These are phyloP conservation scores for Cyphomyrmex costatus DNA, from an alignment of 1,140 invertebrate species.

Conservation along the genomic window DNA sequence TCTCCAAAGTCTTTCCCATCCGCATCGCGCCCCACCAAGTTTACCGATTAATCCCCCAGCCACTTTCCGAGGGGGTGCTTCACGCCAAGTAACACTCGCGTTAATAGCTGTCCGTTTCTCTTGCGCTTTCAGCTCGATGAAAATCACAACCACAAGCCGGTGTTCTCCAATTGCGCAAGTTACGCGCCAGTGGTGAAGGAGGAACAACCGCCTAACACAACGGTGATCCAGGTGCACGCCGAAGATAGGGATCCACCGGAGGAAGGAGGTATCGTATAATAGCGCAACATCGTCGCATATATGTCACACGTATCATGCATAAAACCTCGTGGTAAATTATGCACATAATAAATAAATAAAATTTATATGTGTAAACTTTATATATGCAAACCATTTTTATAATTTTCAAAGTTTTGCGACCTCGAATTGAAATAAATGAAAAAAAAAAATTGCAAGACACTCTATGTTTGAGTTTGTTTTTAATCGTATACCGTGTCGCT, in stretches of 20 bases:
- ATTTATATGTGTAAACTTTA: not conserved
- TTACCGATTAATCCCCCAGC: conserved; percentile 64
- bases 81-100: conserved; percentile 37
- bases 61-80: conserved; percentile 14
- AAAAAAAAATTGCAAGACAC: not conserved
- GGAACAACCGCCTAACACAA: conserved; percentile 88
- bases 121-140: conserved; percentile 70
- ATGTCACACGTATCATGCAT: not conserved
- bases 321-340: conserved; percentile 11
- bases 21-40: conserved; percentile 11
- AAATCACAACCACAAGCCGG: conserved; percentile 91
- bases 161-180: conserved; percentile 91
- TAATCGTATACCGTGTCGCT: not conserved
- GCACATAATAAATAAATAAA: not conserved
- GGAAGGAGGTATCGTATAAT: conserved; percentile 88
- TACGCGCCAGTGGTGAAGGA: conserved; percentile 91
- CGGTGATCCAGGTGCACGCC: conserved; percentile 89
- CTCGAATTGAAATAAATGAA: not conserved
- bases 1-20: conserved; percentile 35
- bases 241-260: conserved; percentile 90
- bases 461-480: not conserved
- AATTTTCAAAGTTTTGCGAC: not conserved
- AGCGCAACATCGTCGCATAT: conserved; percentile 4
- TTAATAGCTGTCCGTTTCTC: conserved; percentile 54
- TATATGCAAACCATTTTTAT: not conserved